A percentile compares a stretch with the other conserved stretches of the same genome.
These are phyloP conservation scores for Gopherus evgoodei DNA, from an alignment of 2,113 vertebrate genomes.

Conservation along the genomic window DNA sequence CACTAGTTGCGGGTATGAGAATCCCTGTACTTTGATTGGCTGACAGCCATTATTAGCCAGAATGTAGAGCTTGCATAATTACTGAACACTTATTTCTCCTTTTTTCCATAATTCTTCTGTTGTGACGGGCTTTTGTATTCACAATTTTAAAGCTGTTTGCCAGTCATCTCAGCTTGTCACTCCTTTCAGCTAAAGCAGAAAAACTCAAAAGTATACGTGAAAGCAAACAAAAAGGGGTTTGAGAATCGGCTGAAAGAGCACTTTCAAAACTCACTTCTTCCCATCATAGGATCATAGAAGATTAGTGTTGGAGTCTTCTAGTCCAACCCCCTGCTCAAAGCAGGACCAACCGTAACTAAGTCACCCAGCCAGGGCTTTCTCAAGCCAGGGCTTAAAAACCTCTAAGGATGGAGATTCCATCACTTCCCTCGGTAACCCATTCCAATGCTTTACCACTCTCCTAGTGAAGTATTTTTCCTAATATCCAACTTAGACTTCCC, in stretches of 20 bases:
- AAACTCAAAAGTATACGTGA: not conserved
- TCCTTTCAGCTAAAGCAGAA: constrained; percentile 3
- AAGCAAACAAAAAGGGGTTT: not conserved
- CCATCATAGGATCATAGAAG: not conserved
- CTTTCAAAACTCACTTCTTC: not conserved
- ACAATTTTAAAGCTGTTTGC: not conserved
- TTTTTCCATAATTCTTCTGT: constrained; percentile 1
- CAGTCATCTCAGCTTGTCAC: not conserved
- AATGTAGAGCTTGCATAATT: constrained; percentile 15
- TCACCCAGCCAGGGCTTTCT: too few relatives aligned
- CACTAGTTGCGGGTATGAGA: not conserved
- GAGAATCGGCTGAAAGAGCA: not conserved
- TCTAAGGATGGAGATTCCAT: too few relatives aligned
- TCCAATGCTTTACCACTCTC: too few relatives aligned
- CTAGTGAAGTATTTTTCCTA: too few relatives aligned
- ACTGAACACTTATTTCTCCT: not conserved
- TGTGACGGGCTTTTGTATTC: not conserved
- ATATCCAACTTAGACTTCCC: too few relatives aligned
- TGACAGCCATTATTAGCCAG: not conserved
- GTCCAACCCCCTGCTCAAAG: too few relatives aligned
- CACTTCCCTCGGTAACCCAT: too few relatives aligned
- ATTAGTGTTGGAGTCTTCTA: too few relatives aligned
- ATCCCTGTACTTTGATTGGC: not conserved
- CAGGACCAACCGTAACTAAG: too few relatives aligned
- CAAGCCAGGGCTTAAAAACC: too few relatives aligned